Percentiles rank a stretch among this genome's conserved stretches.
Conservation (phyloP, 30 jellyfish, hydroid and myxozoan species). For the Chironex yamaguchii region DNA sequence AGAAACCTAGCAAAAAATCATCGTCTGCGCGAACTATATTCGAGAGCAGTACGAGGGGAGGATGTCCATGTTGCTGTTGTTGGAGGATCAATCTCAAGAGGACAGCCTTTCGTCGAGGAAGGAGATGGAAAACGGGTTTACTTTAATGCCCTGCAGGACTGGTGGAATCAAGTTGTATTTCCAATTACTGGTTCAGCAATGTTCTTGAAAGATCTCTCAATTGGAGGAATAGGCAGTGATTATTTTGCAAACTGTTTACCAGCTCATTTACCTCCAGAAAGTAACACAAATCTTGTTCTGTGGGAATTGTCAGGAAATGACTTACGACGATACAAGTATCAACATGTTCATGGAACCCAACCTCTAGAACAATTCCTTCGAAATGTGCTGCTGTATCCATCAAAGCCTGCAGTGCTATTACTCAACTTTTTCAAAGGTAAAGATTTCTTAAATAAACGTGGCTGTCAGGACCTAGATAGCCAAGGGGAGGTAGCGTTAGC, state of each 20-base stretch:
- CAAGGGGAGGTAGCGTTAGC: constrained; percentile 72
- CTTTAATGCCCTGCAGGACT: constrained; percentile 64
- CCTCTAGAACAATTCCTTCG: constrained; percentile 77
- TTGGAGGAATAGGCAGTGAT: constrained; percentile 80
- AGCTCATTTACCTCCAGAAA: constrained; percentile 68
- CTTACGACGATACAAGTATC: constrained; percentile 41
- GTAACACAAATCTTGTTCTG: constrained; percentile 57
- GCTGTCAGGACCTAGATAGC: constrained; percentile 73
- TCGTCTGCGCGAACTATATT: constrained; percentile 41
- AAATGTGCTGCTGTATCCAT: constrained; percentile 64
- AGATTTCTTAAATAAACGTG: constrained; percentile 55
- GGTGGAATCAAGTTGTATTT: constrained; percentile 77
- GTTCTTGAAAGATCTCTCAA: constrained; percentile 53
- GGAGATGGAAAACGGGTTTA: constrained; percentile 74
- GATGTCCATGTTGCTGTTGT: constrained; percentile 68
- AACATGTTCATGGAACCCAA: constrained; percentile 16
- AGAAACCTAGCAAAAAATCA: constrained; percentile 25
- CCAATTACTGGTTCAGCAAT: constrained; percentile 69
- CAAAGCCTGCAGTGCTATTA: constrained; percentile 67
- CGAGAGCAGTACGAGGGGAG: constrained; percentile 58
- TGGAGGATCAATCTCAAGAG: constrained; percentile 81
- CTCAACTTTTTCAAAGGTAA: constrained; percentile 76
- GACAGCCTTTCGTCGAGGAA: constrained; percentile 70
- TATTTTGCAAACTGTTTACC: constrained; percentile 74
- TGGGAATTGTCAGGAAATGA: constrained; percentile 86